These are phyloP conservation scores for Stylophora pistillata DNA, from an alignment of 64 coral and sea anemone genomes.

Conservation along the genomic window DNA sequence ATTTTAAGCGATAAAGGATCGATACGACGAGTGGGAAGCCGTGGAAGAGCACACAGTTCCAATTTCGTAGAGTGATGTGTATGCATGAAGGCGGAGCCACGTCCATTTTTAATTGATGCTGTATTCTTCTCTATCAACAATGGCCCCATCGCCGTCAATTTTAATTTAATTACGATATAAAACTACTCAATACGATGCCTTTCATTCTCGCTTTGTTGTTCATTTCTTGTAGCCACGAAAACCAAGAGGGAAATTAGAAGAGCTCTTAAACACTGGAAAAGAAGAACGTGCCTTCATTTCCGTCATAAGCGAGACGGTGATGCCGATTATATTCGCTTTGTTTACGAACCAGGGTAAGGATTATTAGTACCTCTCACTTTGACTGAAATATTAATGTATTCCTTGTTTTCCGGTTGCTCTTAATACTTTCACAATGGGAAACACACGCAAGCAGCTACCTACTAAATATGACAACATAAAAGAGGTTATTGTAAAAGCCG, in stretches of 20 bases:
- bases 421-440: conserved; percentile 60
- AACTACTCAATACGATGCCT: conserved; percentile 56
- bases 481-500: conserved; percentile 20
- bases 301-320: conserved; percentile 89
- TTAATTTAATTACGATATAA: conserved; percentile 94
- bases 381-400: conserved; percentile 85
- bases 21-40: neutral
- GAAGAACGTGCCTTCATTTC: conserved; percentile 90
- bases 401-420: conserved; percentile 57
- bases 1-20: neutral
- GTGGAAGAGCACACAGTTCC: conserved; percentile 27
- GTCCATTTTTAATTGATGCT: conserved; percentile 58
- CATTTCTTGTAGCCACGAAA: conserved; percentile 54
- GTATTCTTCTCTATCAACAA: conserved; percentile 81
- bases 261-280: conserved; percentile 89
- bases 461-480: conserved; percentile 41
- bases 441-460: conserved; percentile 56
- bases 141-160: conserved; percentile 83
- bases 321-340: conserved; percentile 95
- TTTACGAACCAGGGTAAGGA: conserved; percentile 94
- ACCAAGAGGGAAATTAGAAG: conserved; percentile 89
- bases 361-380: conserved; percentile 68
- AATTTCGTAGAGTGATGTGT: conserved; percentile 30
- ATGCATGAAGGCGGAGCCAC: conserved; percentile 67
- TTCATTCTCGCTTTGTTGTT: conserved; percentile 48